Evolutionary conservation across 1,140 invertebrate species (phyloP).

Genomic region (Drosophila rufa): DNA sequence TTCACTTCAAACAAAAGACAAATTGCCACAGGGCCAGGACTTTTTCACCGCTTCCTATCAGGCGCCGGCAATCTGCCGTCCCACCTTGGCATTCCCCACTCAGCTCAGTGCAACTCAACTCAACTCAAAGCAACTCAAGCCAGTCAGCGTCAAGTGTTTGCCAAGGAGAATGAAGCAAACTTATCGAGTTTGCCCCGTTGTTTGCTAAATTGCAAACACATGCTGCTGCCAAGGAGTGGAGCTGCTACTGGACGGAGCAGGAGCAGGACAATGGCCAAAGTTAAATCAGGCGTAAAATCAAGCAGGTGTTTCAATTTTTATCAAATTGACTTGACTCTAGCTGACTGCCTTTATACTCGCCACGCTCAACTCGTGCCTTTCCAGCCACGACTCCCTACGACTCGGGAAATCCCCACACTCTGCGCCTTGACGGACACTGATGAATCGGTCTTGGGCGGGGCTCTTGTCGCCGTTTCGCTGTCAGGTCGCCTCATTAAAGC

Average conservation of each 20-base stretch:
- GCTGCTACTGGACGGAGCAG: slow-evolving; percentile 27
- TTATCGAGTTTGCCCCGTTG: slow-evolving; percentile 72
- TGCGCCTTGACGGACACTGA: slow-evolving; percentile 35
- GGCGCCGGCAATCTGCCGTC: slow-evolving; percentile 64
- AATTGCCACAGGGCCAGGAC: slow-evolving; percentile 66
- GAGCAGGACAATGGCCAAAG: slow-evolving; percentile 75
- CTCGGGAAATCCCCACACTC: slow-evolving; percentile 3
- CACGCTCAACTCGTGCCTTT: neutral
- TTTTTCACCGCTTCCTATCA: slow-evolving; percentile 62
- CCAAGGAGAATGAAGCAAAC: slow-evolving; percentile 64
- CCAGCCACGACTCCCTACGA: neutral
- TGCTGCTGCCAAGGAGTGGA: slow-evolving; percentile 59
- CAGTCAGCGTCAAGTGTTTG: slow-evolving; percentile 71
- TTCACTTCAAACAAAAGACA: slow-evolving; percentile 83
- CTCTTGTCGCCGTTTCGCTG: slow-evolving; percentile 53
- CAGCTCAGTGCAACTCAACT: slow-evolving; percentile 11
- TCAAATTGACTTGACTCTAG: slow-evolving; percentile 76
- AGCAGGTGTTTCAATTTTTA: slow-evolving; percentile 84
- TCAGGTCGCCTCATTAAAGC: slow-evolving; percentile 74
- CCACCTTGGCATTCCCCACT: slow-evolving; percentile 43
- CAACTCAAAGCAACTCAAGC: slow-evolving; percentile 6
- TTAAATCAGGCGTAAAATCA: slow-evolving; percentile 83
- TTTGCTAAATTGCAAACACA: slow-evolving; percentile 83
- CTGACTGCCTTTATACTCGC: slow-evolving; percentile 28
- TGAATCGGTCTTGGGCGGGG: slow-evolving; percentile 45